Conservation (phyloP, 2,797 vertebrate species). For the Sebastes jordani region DNA sequence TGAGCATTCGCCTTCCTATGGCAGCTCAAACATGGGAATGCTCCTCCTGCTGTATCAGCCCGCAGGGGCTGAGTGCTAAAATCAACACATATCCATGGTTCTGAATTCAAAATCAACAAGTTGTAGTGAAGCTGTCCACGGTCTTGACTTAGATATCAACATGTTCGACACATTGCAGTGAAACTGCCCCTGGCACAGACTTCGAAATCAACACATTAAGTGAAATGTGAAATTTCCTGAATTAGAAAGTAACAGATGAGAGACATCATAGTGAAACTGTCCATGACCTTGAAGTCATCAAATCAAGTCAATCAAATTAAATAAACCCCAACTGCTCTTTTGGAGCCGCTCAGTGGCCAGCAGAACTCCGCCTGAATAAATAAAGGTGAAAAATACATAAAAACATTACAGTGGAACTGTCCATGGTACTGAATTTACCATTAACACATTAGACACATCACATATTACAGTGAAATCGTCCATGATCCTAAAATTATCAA, state of each 20-base stretch:
- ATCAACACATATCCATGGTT: not conserved
- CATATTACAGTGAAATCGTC: too few species aligned
- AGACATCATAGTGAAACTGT: not conserved
- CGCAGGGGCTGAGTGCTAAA: not conserved
- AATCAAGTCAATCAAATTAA: not conserved
- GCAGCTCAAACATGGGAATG: not conserved
- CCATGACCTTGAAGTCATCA: not conserved
- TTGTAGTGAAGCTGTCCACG: not conserved
- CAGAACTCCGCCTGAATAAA: not conserved
- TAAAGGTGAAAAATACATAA: not conserved
- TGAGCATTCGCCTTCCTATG: not conserved
- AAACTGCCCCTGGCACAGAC: not conserved
- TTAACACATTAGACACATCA: too few species aligned
- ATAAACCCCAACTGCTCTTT: not conserved
- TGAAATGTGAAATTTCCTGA: not conserved
- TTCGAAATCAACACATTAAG: not conserved
- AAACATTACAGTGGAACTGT: not conserved
- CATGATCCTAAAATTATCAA: too few species aligned
- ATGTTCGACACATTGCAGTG: too few species aligned
- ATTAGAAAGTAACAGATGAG: not conserved
- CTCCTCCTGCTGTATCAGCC: not conserved
- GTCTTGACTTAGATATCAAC: not conserved
- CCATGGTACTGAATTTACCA: too few species aligned
- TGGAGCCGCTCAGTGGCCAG: not conserved
- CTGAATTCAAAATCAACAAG: not conserved